Percentiles rank a stretch among this genome's conserved stretches.
Evolutionary conservation across 1,140 invertebrate genomes (phyloP).

Genomic region (Drosophila littoralis): DNA sequence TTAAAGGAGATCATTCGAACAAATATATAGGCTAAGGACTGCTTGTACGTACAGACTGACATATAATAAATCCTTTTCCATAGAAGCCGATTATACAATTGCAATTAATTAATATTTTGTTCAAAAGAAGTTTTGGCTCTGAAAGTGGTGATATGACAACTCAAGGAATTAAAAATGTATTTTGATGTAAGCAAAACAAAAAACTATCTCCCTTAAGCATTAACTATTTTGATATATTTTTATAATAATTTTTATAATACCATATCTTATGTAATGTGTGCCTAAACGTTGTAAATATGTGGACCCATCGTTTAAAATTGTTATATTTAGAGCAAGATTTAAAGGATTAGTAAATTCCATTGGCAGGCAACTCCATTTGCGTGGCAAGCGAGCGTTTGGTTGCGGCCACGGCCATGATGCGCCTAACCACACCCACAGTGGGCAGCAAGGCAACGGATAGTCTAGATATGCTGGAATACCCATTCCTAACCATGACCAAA

Average conservation of each 20-base stretch:
- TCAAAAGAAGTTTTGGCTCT: neutral
- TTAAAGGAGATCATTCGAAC: too few relatives aligned
- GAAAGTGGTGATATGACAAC: neutral
- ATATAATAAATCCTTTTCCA: too few relatives aligned
- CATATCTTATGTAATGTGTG: neutral
- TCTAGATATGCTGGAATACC: constrained; percentile 95
- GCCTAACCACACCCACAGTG: constrained; percentile 84
- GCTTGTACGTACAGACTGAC: too few relatives aligned
- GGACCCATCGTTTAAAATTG: neutral
- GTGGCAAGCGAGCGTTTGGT: constrained; percentile 80
- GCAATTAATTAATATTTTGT: neutral
- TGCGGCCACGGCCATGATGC: constrained; percentile 82
- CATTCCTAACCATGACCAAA: constrained; percentile 96
- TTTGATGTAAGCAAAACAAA: too few relatives aligned
- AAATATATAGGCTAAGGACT: too few relatives aligned
- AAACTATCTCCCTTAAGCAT: neutral
- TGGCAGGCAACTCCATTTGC: constrained; percentile 80
- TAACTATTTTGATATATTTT: neutral
- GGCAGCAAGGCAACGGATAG: constrained; percentile 86
- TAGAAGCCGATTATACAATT: too few relatives aligned
- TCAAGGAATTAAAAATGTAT: neutral
- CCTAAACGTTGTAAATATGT: constrained; percentile 45
- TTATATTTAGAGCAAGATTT: neutral
- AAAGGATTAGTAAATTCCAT: constrained; percentile 11
- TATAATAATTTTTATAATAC: too few relatives aligned